These are phyloP conservation scores for Drosophila simulans DNA, from an alignment of 1,140 invertebrate genomes.

Conservation along the genomic window DNA sequence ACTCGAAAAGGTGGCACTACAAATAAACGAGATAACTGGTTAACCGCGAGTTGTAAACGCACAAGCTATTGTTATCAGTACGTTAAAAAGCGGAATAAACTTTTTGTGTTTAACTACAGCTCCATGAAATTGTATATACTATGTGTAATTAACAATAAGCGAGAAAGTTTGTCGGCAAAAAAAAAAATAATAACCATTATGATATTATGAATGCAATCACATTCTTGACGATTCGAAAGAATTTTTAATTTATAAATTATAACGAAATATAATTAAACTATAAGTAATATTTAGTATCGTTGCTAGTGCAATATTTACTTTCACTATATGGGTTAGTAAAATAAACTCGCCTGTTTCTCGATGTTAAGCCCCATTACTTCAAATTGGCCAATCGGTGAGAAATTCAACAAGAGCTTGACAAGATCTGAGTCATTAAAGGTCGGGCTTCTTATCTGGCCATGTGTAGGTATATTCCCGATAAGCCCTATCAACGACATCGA, in stretches of 20 bases:
- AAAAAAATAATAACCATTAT: no score
- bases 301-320: no score
- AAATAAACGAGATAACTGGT: not conserved
- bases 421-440: slow-evolving; percentile 18
- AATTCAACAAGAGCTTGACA: not conserved
- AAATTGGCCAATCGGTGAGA: not conserved
- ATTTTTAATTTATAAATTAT: no score
- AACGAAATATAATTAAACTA: no score
- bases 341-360: not conserved
- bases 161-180: no score
- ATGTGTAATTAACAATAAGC: no score
- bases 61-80: not conserved
- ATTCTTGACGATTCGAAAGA: no score
- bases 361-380: not conserved
- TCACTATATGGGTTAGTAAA: not conserved
- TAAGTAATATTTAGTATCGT: no score
- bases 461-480: slow-evolving; percentile 85
- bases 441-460: slow-evolving; percentile 86
- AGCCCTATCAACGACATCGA: slow-evolving; percentile 84
- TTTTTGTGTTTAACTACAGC: no score
- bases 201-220: no score
- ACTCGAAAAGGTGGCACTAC: not conserved
- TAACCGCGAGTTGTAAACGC: not conserved
- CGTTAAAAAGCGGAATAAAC: not conserved
- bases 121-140: no score